A percentile compares a stretch with the other conserved stretches of the same genome.
phyloP scores from a whole-genome alignment of 2,113 vertebrate species.

The Eolophus roseicapilla region DNA sequence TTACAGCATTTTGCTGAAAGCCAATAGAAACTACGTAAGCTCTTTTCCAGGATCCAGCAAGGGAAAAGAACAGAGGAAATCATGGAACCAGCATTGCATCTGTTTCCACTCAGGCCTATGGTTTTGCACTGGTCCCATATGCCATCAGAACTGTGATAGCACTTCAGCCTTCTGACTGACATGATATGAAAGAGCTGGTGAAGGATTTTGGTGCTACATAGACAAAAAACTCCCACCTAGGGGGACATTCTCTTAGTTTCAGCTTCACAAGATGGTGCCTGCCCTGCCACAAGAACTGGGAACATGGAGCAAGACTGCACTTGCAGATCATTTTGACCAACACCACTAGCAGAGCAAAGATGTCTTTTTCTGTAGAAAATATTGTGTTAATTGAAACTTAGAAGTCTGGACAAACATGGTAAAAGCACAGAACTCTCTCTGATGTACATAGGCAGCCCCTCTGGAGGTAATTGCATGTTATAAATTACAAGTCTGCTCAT shows the following conservation, averaged over 20 bases:
- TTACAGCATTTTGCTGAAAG: background rate
- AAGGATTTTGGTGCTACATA: background rate
- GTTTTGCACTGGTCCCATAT: background rate
- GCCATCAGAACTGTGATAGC: fast-evolving
- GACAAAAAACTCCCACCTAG: background rate
- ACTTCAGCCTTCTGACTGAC: background rate
- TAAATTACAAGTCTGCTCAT: background rate
- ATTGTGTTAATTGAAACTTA: background rate
- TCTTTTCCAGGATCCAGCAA: background rate
- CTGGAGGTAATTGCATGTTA: background rate
- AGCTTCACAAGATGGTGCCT: background rate
- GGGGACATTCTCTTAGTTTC: background rate
- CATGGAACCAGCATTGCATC: fast-evolving
- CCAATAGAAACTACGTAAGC: background rate
- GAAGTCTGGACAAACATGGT: background rate
- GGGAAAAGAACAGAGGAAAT: background rate
- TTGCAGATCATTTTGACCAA: background rate
- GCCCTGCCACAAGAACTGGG: background rate
- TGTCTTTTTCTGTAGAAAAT: background rate
- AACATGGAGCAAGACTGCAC: background rate
- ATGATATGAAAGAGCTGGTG: background rate
- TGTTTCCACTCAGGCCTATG: background rate
- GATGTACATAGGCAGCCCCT: background rate
- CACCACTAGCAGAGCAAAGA: background rate
- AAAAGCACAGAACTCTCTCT: background rate